These are phyloP conservation scores for Pyralis farinalis DNA, from an alignment of 2,888 invertebrate genomes.

Conservation along the genomic window DNA sequence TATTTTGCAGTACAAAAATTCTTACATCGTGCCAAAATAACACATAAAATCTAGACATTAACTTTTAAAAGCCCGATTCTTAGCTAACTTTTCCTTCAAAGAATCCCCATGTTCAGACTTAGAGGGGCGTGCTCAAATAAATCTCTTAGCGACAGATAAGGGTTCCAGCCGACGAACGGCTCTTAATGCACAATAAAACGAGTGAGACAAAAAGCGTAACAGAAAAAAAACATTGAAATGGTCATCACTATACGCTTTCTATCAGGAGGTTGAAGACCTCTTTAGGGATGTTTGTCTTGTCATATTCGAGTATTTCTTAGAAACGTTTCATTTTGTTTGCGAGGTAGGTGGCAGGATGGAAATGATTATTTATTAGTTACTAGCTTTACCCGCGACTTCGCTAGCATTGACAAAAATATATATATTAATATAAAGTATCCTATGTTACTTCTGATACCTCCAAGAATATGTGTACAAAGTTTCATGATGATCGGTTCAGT, in stretches of 20 bases:
- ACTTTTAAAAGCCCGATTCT: constrained; percentile 4
- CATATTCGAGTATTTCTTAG: not conserved
- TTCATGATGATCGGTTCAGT: no score
- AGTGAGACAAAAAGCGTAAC: constrained; percentile 32
- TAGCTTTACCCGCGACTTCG: no score
- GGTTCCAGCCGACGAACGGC: constrained; percentile 34
- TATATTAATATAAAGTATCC: no score
- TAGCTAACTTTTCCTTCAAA: constrained; percentile 1
- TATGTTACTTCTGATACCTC: no score
- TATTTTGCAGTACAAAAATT: no score
- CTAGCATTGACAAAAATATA: no score
- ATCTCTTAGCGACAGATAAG: constrained; percentile 50
- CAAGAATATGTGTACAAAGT: no score
- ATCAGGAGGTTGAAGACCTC: not conserved
- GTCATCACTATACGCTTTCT: constrained; percentile 22
- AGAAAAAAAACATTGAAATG: constrained; percentile 26
- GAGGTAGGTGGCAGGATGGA: no score
- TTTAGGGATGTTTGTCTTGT: not conserved
- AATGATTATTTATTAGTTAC: no score
- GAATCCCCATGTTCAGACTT: constrained; percentile 22
- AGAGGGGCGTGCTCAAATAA: constrained; percentile 35
- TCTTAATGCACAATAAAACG: constrained; percentile 48
- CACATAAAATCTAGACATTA: not conserved
- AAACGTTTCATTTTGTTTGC: not conserved
- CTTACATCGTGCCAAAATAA: no score